Evolutionary conservation across 1,140 invertebrate genomes (phyloP), one percentile per base, ranked within the genome.

Genomic region (Plectrocnemia conspersa): DNA sequence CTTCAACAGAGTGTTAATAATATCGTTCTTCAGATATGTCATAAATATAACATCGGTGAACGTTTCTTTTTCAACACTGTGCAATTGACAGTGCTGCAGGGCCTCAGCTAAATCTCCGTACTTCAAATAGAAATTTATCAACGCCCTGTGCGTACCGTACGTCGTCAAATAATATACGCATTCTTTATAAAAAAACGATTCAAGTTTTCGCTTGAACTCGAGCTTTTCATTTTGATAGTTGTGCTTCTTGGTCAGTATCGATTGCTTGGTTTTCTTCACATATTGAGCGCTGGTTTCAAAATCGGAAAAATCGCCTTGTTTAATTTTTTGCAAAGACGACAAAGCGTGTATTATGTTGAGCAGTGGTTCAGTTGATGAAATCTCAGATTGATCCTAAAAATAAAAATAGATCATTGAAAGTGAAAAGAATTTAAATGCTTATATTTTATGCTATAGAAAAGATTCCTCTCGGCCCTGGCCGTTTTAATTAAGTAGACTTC

Each of bases 21-120:
- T 71, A 1, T 84, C 83, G 18, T 71, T 77, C 59, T 77, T 81
- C 56, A 88, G 68, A 53, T 80, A 82, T 9, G 75, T 73, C 59
- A 85, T 72, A 58, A 85, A 87, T 16, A 88, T 78, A 1, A 72
- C 63, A n/a, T 86, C 83, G 1, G 85, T 81, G 63, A 88, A 89
- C 0, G 80, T 66, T 50, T 88, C 85, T 1, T 77, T 70, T 13
- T 82, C 78, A 1, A 86, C 71, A 35, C 79, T 64, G 59, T 83
- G 81, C n/a, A 82, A 77, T 16, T 80, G 68, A 35, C 82, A 80
- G 56, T 85, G 84, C 3, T 70, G 66, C 0, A 88, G 65, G 2
- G 83, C 82, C 16, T 81, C 77, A 0, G 68, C 64, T 21, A 83
- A 66, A 50, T 81, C 77, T 16, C 78, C 75, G 15, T 86, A 79